These are phyloP conservation scores for Fragum whitleyi DNA, from an alignment of 2,888 invertebrate genomes.

Conservation along the genomic window DNA sequence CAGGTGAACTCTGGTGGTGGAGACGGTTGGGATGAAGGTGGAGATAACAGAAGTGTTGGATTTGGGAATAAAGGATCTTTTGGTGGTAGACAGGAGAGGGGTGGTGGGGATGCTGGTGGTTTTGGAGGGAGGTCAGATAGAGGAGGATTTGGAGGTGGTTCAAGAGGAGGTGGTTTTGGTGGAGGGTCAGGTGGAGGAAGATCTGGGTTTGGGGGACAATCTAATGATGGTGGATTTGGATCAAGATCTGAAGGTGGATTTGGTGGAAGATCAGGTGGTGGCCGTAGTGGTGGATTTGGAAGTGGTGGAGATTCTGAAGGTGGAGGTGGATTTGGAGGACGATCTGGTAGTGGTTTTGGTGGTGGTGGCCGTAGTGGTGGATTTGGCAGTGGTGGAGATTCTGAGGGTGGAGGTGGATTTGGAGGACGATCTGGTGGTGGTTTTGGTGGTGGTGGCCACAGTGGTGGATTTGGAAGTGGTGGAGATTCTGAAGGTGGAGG, in stretches of 20 bases:
- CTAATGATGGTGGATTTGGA: slow-evolving; percentile 23
- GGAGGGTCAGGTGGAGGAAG: slow-evolving; percentile 16
- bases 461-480: slow-evolving; percentile 33
- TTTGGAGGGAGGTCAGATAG: slow-evolving; percentile 8
- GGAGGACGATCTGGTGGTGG: slow-evolving; percentile 32
- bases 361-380: slow-evolving; percentile 34
- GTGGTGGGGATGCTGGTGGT: slow-evolving; percentile 28
- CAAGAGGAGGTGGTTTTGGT: slow-evolving; percentile 39
- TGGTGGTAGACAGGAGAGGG: slow-evolving; percentile 12
- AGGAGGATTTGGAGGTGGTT: slow-evolving; percentile 30
- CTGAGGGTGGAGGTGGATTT: slow-evolving; percentile 15
- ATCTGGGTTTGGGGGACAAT: slow-evolving; percentile 37
- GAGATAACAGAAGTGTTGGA: slow-evolving; percentile 30
- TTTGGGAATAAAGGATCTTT: slow-evolving; percentile 26
- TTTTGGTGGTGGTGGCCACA: slow-evolving; percentile 20
- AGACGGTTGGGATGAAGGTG: slow-evolving; percentile 52
- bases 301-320: slow-evolving; percentile 12
- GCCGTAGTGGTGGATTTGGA: slow-evolving; percentile 32
- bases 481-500: too few species aligned
- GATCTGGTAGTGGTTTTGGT: slow-evolving; percentile 4
- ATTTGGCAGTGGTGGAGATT: slow-evolving; percentile 24
- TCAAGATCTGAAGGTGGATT: slow-evolving; percentile 26
- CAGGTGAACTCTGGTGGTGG: slow-evolving; percentile 16
- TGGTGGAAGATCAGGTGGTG: slow-evolving; percentile 27
- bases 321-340: slow-evolving; percentile 5